A percentile compares a stretch with the other conserved stretches of the same genome.
Evolutionary conservation across 2,113 vertebrate genomes (phyloP).

Genomic region (Epinephelus cyanopodus): DNA sequence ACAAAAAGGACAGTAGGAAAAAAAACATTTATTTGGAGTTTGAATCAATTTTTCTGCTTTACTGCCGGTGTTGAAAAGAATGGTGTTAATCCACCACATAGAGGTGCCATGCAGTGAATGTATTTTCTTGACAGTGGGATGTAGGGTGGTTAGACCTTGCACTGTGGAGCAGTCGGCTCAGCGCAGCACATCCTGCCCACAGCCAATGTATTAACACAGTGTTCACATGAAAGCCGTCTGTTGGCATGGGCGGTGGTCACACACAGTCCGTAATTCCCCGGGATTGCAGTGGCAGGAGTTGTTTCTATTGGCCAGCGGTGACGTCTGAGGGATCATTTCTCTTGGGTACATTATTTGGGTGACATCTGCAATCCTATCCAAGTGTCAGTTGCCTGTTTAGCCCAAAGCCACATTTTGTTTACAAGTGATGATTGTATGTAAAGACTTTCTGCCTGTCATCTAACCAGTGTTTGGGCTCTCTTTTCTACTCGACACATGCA

Average conservation of each 20-base stretch:
- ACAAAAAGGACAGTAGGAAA: constrained; percentile 39
- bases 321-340: constrained; percentile 48
- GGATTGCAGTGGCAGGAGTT: constrained; percentile 52
- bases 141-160: constrained; percentile 70
- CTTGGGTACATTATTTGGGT: constrained; percentile 54
- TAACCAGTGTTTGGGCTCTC: constrained; percentile 73
- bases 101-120: constrained; percentile 82
- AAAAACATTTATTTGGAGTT: constrained; percentile 26
- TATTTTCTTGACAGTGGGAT: constrained; percentile 78
- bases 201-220: constrained; percentile 73
- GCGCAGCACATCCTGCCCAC: constrained; percentile 63
- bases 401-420: constrained; percentile 85
- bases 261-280: constrained; percentile 58
- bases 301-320: constrained; percentile 57
- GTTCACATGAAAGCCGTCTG: constrained; percentile 60
- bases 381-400: constrained; percentile 75
- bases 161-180: constrained; percentile 66
- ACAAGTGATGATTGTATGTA: constrained; percentile 85
- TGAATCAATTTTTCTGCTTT: constrained; percentile 49
- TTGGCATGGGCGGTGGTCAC: constrained; percentile 42
- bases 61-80: constrained; percentile 56
- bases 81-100: constrained; percentile 67
- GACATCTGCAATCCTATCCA: constrained; percentile 48
- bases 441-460: constrained; percentile 75
- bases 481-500: constrained; percentile 66